phyloP scores from a whole-genome alignment of 1,140 invertebrate species.

The Papilio helenus region DNA sequence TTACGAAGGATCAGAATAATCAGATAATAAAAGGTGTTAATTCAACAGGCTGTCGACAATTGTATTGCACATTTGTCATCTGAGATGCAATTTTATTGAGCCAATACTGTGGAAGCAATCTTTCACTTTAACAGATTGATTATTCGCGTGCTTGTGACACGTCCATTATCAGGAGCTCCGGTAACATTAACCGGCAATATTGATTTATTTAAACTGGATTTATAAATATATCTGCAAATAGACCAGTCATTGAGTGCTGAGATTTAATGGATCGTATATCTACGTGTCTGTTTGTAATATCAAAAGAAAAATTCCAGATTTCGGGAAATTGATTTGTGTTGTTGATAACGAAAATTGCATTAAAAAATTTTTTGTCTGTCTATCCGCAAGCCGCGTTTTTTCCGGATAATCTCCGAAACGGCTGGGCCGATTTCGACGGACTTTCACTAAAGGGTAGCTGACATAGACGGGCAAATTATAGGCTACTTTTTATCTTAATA shows the following conservation, averaged over 20 bases:
- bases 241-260: background rate
- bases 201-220: constrained; percentile 24
- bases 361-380: no score
- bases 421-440: no score
- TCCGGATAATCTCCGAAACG: no score
- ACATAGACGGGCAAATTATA: no score
- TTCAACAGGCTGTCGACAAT: background rate
- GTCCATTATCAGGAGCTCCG: constrained; percentile 24
- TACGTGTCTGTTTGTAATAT: no score
- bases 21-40: background rate
- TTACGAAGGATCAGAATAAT: background rate
- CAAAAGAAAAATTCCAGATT: no score
- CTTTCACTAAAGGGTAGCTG: no score
- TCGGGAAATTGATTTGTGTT: no score
- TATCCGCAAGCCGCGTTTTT: no score
- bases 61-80: constrained; percentile 27
- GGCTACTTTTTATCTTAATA: no score
- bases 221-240: constrained; percentile 23
- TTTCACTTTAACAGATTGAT: constrained; percentile 36
- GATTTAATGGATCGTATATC: constrained; percentile 33
- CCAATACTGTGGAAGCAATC: constrained; percentile 14
- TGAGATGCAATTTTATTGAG: constrained; percentile 27
- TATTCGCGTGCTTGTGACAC: constrained; percentile 22
- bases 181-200: background rate
- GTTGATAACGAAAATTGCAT: no score